phyloP scores from a whole-genome alignment of 2,113 vertebrate species.

The Pomatorhinus ruficollis region DNA sequence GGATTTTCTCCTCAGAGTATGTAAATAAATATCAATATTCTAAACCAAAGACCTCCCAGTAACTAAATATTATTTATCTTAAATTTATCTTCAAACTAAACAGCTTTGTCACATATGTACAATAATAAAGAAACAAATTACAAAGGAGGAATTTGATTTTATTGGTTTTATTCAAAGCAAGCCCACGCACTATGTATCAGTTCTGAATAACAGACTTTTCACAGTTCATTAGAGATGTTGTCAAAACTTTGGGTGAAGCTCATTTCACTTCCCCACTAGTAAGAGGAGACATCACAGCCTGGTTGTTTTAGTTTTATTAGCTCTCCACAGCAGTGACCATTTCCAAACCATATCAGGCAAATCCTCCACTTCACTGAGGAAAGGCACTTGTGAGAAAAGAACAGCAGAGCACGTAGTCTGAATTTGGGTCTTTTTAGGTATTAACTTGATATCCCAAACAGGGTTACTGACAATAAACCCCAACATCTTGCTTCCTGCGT shows the following conservation, averaged over 20 bases:
- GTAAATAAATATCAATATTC: constrained; percentile 56
- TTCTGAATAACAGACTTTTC: background rate
- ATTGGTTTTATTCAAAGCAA: constrained; percentile 11
- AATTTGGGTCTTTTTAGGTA: background rate
- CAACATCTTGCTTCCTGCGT: background rate
- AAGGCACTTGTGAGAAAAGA: background rate
- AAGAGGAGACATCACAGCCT: background rate
- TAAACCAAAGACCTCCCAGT: constrained; percentile 53
- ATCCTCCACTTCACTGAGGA: background rate
- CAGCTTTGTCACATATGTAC: constrained; percentile 27
- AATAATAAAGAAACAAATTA: constrained; percentile 36
- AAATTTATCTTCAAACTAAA: constrained; percentile 33
- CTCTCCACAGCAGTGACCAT: background rate
- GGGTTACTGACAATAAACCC: background rate
- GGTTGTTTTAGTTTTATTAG: background rate
- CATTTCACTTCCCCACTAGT: background rate
- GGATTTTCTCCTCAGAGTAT: background rate
- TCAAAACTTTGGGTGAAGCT: background rate
- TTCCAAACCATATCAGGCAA: background rate
- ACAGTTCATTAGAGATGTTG: background rate
- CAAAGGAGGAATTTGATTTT: constrained; percentile 28
- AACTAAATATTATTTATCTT: constrained; percentile 41
- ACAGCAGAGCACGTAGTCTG: background rate
- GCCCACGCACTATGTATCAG: background rate
- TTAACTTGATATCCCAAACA: background rate